These are phyloP conservation scores for Drosophila nigromelanica DNA, from an alignment of 1,140 invertebrate species.

Conservation along the genomic window DNA sequence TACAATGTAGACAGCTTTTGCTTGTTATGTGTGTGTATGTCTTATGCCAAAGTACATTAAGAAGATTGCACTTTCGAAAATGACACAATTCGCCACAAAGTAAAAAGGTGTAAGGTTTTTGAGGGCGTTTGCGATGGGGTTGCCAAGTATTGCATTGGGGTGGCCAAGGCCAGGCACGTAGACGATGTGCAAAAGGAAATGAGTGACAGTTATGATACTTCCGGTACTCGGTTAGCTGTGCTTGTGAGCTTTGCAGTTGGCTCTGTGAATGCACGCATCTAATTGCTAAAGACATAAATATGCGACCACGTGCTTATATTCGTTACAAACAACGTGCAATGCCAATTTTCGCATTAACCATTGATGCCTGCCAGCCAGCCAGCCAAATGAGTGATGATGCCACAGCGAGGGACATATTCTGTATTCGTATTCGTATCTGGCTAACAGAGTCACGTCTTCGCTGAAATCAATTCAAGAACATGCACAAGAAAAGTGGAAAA, in stretches of 20 bases:
- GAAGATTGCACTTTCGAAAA: conserved; percentile 78
- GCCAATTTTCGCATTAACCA: conserved; percentile 75
- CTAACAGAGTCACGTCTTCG: conserved; percentile 40
- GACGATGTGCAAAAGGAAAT: background rate
- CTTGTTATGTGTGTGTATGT: conserved; percentile 27
- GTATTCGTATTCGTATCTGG: background rate
- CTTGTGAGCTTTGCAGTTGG: background rate
- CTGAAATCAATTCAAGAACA: conserved; percentile 50
- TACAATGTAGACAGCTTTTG: conserved; percentile 37
- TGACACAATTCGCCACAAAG: conserved; percentile 63
- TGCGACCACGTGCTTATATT: conserved; percentile 64
- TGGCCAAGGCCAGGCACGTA: conserved; percentile 11
- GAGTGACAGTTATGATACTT: conserved; percentile 25
- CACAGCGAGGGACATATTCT: background rate
- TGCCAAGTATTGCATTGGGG: too few relatives aligned
- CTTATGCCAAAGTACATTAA: conserved; percentile 69
- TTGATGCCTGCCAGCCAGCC: conserved; percentile 49
- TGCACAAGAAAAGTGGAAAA: conserved; percentile 32
- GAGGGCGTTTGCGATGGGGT: background rate
- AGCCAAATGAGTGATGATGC: conserved; percentile 69
- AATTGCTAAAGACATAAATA: conserved; percentile 72
- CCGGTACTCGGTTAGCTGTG: conserved; percentile 1
- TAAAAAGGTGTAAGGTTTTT: conserved; percentile 31
- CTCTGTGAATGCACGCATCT: conserved; percentile 21
- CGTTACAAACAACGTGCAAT: conserved; percentile 68